phyloP scores from a whole-genome alignment of 2,888 invertebrate genomes.

The Amorpha juglandis region DNA sequence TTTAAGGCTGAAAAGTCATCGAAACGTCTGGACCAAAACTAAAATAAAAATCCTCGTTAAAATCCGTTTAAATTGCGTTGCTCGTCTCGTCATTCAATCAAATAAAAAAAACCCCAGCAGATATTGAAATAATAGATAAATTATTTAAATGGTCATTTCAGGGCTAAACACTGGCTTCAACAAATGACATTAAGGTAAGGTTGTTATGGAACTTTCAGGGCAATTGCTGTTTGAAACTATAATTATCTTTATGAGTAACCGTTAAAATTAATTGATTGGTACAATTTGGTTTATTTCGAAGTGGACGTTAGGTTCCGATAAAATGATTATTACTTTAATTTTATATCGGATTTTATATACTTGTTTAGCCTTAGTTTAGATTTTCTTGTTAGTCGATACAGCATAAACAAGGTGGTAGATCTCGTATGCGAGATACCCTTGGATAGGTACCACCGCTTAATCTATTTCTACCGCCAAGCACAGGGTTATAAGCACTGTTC shows the following conservation, averaged over 20 bases:
- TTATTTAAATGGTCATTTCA: not conserved
- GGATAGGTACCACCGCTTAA: too few relatives aligned
- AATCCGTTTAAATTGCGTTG: too few relatives aligned
- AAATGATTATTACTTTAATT: not conserved
- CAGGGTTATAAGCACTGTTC: too few relatives aligned
- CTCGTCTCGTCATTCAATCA: too few relatives aligned
- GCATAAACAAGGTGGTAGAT: too few relatives aligned
- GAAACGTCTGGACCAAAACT: too few relatives aligned
- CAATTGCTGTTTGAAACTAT: conserved; percentile 2
- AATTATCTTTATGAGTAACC: conserved; percentile 14
- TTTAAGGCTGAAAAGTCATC: too few relatives aligned
- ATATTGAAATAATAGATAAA: not conserved
- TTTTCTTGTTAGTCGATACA: too few relatives aligned
- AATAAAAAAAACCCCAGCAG: not conserved
- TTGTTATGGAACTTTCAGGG: conserved; percentile 2
- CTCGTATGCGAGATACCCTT: too few relatives aligned
- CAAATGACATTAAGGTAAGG: conserved; percentile 14
- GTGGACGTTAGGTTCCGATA: not conserved
- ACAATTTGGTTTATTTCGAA: not conserved
- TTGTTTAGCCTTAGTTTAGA: too few relatives aligned
- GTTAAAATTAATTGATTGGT: conserved; percentile 17
- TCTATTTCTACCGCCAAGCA: too few relatives aligned
- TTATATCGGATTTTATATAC: not conserved
- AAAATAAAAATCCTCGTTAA: too few relatives aligned
- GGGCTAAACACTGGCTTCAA: not conserved